Percentiles rank a stretch among this genome's conserved stretches.
Conservation (phyloP, 2,888 invertebrate genomes). For the Patella pellucida region DNA sequence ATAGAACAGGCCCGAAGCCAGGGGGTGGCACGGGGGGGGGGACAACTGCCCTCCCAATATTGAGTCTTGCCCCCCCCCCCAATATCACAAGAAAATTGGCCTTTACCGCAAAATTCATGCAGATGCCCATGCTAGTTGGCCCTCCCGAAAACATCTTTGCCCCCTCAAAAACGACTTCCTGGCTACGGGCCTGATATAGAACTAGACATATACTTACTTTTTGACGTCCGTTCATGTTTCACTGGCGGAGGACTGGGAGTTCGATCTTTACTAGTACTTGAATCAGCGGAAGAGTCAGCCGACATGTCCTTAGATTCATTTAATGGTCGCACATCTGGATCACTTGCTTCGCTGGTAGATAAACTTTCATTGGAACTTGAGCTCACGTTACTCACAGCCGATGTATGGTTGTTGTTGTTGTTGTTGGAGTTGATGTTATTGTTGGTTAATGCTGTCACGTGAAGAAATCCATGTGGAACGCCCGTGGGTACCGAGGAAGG, state of each 20-base stretch:
- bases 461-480: constrained; percentile 7
- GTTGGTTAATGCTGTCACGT: constrained; percentile 14
- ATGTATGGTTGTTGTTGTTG: constrained; percentile 3
- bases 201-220: background rate
- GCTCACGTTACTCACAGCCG: background rate
- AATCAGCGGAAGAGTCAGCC: constrained; percentile 2
- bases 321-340: background rate
- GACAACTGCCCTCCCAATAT: too few species aligned
- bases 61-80: too few species aligned
- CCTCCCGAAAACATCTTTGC: too few species aligned
- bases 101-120: too few species aligned
- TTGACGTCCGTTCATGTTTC: background rate
- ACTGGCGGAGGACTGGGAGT: constrained; percentile 17
- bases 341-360: constrained; percentile 2
- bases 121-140: too few species aligned
- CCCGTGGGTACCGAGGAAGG: constrained; percentile 2
- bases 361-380: background rate
- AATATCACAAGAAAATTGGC: too few species aligned
- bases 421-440: constrained; percentile 8
- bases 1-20: too few species aligned
- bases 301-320: background rate
- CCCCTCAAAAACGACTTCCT: too few species aligned
- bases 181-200: too few species aligned
- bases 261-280: constrained; percentile 11
- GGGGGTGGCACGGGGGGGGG: too few species aligned